Evolutionary conservation across 1,140 invertebrate genomes (phyloP), one percentile per base, ranked within the genome.

Genomic region (Brachionus rubens): DNA sequence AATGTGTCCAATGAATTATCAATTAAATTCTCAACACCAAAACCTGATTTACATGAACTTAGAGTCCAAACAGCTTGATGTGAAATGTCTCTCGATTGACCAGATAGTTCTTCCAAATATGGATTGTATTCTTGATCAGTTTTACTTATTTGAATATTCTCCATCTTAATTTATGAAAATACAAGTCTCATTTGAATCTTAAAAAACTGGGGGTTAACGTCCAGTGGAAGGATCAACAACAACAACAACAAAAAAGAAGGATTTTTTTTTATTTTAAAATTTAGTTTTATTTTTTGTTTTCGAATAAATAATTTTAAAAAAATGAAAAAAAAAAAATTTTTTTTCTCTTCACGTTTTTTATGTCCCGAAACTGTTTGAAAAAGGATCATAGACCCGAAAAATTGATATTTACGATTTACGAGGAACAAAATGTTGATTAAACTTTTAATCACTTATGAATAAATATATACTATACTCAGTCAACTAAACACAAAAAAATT

Each of bases 11-110:
- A 90, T 67, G 91, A 91, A 83, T 96, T 92, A 84, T 98, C 95
- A 78, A 94, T 85, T 21, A 99, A 83, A 82, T 98, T 95, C 82
- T 98, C 94, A 12, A 99, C 95, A 26, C 96, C 96, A 88, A 96
- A 97, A 54, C 95, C 94, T 92, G 94, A 92, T 89, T 99, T 99
- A 82, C 95, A 98, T 26, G 94, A 97, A 1, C 94, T 98, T 28
- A 99, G 85, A 79, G 93, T 95, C 96, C 96, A 98, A 78, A 98
- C 95, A 6, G 95, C 96, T 85, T 96, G 92, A 80, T 90, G 46
- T 5, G 68, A 72, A 50, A 72, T 72, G 14, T 72, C 68, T 41
- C 68, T 48, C 2, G 68, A 72, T 26, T 72, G 68, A 40, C 68
- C 68, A 14, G 46, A 48, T 30, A 72, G 33, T 41, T 72, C 68